Conservation (phyloP, 2,797 vertebrate species). For the Anabas testudineus region DNA sequence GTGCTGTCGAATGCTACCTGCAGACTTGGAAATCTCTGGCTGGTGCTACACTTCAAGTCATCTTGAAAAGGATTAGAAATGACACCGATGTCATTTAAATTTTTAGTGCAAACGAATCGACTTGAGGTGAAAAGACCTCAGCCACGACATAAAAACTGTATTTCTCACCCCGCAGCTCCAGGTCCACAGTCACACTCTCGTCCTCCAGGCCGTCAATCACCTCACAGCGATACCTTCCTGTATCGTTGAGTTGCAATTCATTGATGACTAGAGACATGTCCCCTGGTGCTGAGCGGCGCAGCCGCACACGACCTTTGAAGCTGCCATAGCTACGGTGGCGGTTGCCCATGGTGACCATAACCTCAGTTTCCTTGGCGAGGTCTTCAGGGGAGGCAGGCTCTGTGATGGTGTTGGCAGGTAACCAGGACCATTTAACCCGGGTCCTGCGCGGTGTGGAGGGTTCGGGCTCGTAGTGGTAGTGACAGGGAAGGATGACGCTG, state of each 20-base stretch:
- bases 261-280: constrained; percentile 89
- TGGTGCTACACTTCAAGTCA: too few species aligned
- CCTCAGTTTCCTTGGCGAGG: constrained; percentile 83
- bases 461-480: constrained; percentile 86
- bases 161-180: constrained; percentile 88
- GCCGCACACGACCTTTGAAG: constrained; percentile 87
- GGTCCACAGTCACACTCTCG: constrained; percentile 88
- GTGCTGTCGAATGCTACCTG: too few species aligned
- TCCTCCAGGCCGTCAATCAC: constrained; percentile 95
- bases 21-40: too few species aligned
- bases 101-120: too few species aligned
- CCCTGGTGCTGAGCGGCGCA: constrained; percentile 64
- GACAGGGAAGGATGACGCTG: constrained; percentile 89
- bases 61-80: too few species aligned
- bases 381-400: constrained; percentile 56
- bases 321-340: constrained; percentile 87
- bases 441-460: constrained; percentile 78
- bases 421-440: constrained; percentile 93
- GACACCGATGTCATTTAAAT: too few species aligned
- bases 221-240: constrained; percentile 92
- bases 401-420: constrained; percentile 74
- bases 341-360: constrained; percentile 90
- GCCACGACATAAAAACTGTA: neutral
- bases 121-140: too few species aligned
- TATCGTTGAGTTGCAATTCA: constrained; percentile 87